These are phyloP conservation scores for Lithobates pipiens DNA, from an alignment of 2,797 vertebrate genomes.

Conservation along the genomic window DNA sequence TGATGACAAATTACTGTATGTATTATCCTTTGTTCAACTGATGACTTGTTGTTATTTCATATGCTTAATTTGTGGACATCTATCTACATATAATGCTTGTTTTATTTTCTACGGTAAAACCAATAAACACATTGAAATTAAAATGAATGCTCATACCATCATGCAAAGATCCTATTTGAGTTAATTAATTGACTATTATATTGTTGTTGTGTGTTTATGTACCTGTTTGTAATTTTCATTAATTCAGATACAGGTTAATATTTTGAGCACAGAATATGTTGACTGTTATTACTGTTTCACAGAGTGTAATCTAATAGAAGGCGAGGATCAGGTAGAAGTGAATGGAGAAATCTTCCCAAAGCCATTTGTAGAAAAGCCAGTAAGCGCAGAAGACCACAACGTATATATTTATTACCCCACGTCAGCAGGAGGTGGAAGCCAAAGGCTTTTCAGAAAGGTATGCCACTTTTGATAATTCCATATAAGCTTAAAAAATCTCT, in stretches of 20 bases:
- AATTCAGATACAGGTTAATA: background rate
- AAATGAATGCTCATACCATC: too few relatives aligned
- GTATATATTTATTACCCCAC: slow-evolving; percentile 99
- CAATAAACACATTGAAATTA: too few relatives aligned
- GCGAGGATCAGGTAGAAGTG: slow-evolving; percentile 97
- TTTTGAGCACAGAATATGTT: background rate
- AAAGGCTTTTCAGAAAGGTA: slow-evolving; percentile 98
- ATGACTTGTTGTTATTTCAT: too few relatives aligned
- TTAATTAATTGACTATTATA: background rate
- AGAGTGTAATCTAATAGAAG: slow-evolving; percentile 97
- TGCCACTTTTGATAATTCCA: background rate
- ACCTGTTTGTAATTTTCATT: background rate
- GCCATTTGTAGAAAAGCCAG: slow-evolving; percentile 98
- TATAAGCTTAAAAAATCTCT: too few relatives aligned
- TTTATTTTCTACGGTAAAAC: too few relatives aligned
- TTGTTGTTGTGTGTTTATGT: background rate
- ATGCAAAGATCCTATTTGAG: too few relatives aligned
- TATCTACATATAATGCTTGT: too few relatives aligned
- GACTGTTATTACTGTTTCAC: slow-evolving; percentile 54
- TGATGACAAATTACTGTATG: too few relatives aligned
- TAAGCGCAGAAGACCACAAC: slow-evolving; percentile 98
- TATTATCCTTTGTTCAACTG: too few relatives aligned
- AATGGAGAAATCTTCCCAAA: slow-evolving; percentile 96
- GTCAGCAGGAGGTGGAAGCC: slow-evolving; percentile 95
- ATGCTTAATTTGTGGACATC: too few relatives aligned